A percentile compares a stretch with the other conserved stretches of the same genome.
These are phyloP conservation scores for Arrhopalites spinosus DNA, from an alignment of 2,888 invertebrate genomes.

Conservation along the genomic window DNA sequence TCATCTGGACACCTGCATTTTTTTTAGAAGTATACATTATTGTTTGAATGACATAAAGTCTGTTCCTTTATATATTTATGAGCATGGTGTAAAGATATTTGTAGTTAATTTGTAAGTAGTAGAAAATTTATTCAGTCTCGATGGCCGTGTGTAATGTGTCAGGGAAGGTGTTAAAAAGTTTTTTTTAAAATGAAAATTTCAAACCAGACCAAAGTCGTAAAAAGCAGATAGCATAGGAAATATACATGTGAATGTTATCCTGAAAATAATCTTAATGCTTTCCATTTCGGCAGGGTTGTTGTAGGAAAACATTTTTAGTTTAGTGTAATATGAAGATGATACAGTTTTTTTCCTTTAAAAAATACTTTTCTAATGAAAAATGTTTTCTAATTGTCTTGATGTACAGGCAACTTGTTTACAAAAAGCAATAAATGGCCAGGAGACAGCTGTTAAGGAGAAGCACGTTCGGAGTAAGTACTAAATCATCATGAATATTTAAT, in stretches of 20 bases:
- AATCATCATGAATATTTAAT: neutral
- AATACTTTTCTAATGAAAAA: neutral
- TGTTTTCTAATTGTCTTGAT: constrained; percentile 49
- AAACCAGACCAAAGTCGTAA: too few relatives aligned
- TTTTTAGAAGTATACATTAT: neutral
- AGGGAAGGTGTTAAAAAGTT: too few relatives aligned
- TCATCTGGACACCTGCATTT: too few relatives aligned
- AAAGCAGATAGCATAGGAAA: neutral
- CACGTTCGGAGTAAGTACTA: constrained; percentile 82
- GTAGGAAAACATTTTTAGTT: too few relatives aligned
- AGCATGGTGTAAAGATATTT: too few relatives aligned
- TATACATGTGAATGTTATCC: neutral
- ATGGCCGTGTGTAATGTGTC: too few relatives aligned
- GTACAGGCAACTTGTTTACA: constrained; percentile 81
- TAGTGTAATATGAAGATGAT: too few relatives aligned
- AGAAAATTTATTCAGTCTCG: too few relatives aligned
- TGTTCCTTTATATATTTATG: neutral
- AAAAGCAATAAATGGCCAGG: constrained; percentile 90
- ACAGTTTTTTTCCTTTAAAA: neutral
- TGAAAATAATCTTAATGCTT: neutral
- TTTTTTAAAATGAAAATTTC: too few relatives aligned
- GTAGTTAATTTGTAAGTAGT: too few relatives aligned
- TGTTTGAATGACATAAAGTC: neutral
- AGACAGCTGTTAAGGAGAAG: constrained; percentile 96
- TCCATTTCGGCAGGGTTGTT: too few relatives aligned